A percentile compares a stretch with the other conserved stretches of the same genome.
These are phyloP conservation scores for Galerucella calmariensis DNA, from an alignment of 2,888 invertebrate genomes.

Conservation along the genomic window DNA sequence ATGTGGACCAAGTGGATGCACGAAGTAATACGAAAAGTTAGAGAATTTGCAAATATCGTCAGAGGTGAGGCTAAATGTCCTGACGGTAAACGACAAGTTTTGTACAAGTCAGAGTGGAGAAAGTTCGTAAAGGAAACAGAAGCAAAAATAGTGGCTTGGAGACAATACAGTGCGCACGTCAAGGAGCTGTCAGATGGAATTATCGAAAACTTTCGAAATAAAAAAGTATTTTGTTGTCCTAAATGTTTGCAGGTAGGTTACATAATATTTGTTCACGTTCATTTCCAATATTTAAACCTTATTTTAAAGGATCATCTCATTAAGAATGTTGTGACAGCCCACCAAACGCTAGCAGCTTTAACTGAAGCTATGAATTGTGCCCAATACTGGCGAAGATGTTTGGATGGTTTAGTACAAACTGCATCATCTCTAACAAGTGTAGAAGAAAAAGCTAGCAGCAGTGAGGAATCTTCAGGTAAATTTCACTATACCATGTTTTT, in stretches of 20 bases:
- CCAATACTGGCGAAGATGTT: conserved; percentile 59
- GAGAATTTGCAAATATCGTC: conserved; percentile 56
- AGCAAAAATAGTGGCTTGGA: conserved; percentile 57
- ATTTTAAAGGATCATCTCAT: conserved; percentile 55
- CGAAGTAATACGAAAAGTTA: conserved; percentile 55
- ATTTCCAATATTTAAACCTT: neutral
- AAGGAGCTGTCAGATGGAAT: conserved; percentile 59
- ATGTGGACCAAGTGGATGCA: conserved; percentile 61
- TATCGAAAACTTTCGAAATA: conserved; percentile 56
- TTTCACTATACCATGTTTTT: neutral
- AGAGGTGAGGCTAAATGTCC: conserved; percentile 53
- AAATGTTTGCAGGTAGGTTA: conserved; percentile 56
- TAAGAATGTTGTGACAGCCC: conserved; percentile 57
- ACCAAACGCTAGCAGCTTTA: conserved; percentile 58
- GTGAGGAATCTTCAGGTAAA: conserved; percentile 31
- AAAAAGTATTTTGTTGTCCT: conserved; percentile 58
- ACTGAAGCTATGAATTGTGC: conserved; percentile 60
- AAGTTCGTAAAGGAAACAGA: conserved; percentile 57
- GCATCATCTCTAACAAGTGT: conserved; percentile 50
- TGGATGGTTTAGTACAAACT: conserved; percentile 57
- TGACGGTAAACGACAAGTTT: conserved; percentile 49
- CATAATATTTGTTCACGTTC: too few species aligned
- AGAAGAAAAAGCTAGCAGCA: conserved; percentile 21
- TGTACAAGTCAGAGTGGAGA: conserved; percentile 57
- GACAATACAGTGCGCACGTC: conserved; percentile 59